phyloP scores from a whole-genome alignment of 2,888 invertebrate species.

The Zygothrica quintamaculata region DNA sequence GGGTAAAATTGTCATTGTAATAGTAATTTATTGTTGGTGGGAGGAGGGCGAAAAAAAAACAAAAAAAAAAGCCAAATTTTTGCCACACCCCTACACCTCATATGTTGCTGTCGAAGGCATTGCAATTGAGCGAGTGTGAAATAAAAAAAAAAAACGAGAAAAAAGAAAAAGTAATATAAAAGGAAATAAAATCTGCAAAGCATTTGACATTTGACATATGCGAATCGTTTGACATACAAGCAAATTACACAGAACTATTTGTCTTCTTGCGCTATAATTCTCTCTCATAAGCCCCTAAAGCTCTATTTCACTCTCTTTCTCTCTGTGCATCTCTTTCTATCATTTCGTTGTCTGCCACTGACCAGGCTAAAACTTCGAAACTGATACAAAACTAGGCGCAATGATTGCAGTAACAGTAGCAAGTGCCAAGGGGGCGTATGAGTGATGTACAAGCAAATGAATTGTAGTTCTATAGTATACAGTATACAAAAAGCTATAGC shows the following conservation, averaged over 20 bases:
- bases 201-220: conserved; percentile 76
- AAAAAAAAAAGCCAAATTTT: too few relatives aligned
- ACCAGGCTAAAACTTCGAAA: conserved; percentile 21
- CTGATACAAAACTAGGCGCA: conserved; percentile 19
- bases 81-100: conserved; percentile 25
- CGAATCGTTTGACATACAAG: conserved; percentile 73
- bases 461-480: conserved; percentile 6
- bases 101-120: conserved; percentile 37
- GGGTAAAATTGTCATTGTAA: conserved; percentile 70
- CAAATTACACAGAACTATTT: conserved; percentile 76
- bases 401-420: too few relatives aligned
- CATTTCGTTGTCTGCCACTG: too few relatives aligned
- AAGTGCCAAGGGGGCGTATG: conserved; percentile 37
- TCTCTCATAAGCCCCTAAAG: conserved; percentile 58
- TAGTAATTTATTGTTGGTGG: conserved; percentile 75
- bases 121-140: conserved; percentile 7
- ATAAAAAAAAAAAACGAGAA: conserved; percentile 18
- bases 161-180: conserved; percentile 15
- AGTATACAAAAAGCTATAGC: conserved; percentile 21
- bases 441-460: conserved; percentile 44
- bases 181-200: conserved; percentile 44
- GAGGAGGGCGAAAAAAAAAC: too few relatives aligned
- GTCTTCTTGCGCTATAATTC: conserved; percentile 62
- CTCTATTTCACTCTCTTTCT: not conserved
- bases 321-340: not conserved